Evolutionary conservation across 2,797 vertebrate species (phyloP), one percentile per base, ranked within the genome.

Genomic region (Pachyuromys duprasi): DNA sequence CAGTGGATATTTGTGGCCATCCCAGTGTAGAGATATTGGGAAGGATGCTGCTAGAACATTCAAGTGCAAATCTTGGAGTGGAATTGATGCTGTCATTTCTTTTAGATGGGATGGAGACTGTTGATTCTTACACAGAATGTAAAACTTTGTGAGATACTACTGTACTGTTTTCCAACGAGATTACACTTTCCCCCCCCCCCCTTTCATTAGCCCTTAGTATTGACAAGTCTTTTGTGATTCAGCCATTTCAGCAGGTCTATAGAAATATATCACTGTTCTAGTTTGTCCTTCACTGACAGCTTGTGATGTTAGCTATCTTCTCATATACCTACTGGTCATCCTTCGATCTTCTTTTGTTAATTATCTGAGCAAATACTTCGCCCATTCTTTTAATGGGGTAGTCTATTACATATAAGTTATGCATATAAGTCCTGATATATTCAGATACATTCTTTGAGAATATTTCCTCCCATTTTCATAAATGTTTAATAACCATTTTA

Each of bases 321-420:
- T 87, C 33, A 49, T 2, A 31, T 39, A 49, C 13, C 36, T 76
- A 49, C 0, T 60, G 39, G 75, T 42, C 53, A 86, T 86, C 60
- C 53, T 13, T 62, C 22, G 22, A 45, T 57, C 28, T 36, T 92
- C 65, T 75, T 82, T 31, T 84, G 70, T 74, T 28, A 96, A 79
- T 28, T 89, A 8, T 74, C 31, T 78, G 79, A 53, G 86, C 55
- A 67, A 62, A 87, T 87, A 72, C 39, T 90, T 53, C 65, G 13
- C 12, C 28, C 20, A n/a, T 0, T 18, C 31, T 90, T 92, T 88
- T 93, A 92, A 69, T 1, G 3, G 12, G n/a, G 9, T 5, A 62
- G 49, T n/a, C 62, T 60, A 63, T 53, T 57, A 75, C 0, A 57
- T 49, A 49, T 49, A 11, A 49, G 49, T 49, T 49, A 31, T 87